Base-by-base conservation (phyloP, 2,797 vertebrate species). In the Pantherophis alleghaniensis region DNA sequence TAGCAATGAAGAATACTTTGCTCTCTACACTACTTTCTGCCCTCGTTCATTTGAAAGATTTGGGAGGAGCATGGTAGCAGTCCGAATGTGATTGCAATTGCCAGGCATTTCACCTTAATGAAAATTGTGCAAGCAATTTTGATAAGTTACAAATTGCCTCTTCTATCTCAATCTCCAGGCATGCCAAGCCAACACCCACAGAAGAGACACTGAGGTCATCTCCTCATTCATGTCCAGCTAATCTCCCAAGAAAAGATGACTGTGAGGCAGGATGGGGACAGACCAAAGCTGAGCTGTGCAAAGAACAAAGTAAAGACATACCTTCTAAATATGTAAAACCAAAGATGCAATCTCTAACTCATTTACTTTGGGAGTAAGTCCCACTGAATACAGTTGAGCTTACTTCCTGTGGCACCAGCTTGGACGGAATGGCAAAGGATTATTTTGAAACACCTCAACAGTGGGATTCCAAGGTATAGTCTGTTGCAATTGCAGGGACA, bases 121-220 rank as follows among this genome's bases (percentile, higher is more conserved):
- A 32, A 28, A 88, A n/a, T 91, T 89, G 87, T 61, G 90, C 42
- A 88, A 93, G n/a, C 37, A 66, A 12, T 83, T 83, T 86, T 74
- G 74, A 89, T 83, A 69, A 86, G 86, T 61, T 88, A 83, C 90
- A 91, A 88, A 93, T 91, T 91, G 66, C 66, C 69, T 93, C 87
- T n/a, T 56, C 66, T 61, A 11, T 61, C 51, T 89, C n/a, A n/a
- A 51, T 53, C 57, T 47, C 47, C 24, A 88, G 74, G 74, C 37
- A 83, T 83, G 87, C 47, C 57, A 93, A 89, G 42, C 13, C n/a
- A 20, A 93, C 90, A 16, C 90, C 92, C 61, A 91, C 28, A 79
- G 28, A 88, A 60, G 6, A 87, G 42, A 53, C 90, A 79, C 16
- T 55, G 86, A 93, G 42, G 63, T 91, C 90, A 91, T 47, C 86